A percentile compares a stretch with the other conserved stretches of the same genome.
Evolutionary conservation across 2,888 invertebrate species (phyloP).

Genomic region (Agrochola macilenta): DNA sequence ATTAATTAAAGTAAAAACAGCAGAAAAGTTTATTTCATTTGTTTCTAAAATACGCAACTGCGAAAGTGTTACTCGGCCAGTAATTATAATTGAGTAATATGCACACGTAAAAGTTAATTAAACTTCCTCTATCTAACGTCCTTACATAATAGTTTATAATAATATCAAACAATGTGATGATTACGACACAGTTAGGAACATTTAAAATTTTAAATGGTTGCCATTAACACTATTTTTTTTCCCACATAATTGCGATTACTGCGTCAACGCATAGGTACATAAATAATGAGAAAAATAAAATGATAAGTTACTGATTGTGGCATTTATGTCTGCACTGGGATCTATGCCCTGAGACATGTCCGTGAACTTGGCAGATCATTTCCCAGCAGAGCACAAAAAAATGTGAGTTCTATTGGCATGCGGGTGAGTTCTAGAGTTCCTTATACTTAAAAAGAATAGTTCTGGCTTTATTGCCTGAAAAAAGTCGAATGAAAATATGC

Average conservation of each 20-base stretch:
- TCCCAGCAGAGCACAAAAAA: no score
- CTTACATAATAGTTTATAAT: slow-evolving; percentile 45
- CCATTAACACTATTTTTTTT: slow-evolving; percentile 20
- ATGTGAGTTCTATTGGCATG: no score
- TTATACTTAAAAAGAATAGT: no score
- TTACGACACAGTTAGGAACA: slow-evolving; percentile 30
- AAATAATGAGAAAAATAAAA: not conserved
- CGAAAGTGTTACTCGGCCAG: slow-evolving; percentile 33
- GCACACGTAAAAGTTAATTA: slow-evolving; percentile 45
- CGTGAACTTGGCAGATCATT: no score
- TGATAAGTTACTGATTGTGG: not conserved
- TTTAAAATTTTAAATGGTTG: slow-evolving; percentile 36
- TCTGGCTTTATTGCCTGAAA: no score
- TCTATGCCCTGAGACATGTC: not conserved
- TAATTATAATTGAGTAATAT: slow-evolving; percentile 41
- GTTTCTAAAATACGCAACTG: slow-evolving; percentile 12
- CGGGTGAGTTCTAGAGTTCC: no score
- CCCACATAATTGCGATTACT: not conserved
- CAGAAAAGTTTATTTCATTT: not conserved
- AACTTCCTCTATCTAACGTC: slow-evolving; percentile 49
- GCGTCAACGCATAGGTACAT: not conserved
- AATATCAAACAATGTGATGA: slow-evolving; percentile 39
- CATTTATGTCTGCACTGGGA: not conserved
- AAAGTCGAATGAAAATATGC: no score
- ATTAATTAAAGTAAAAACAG: no score